These are phyloP conservation scores for Tholera decimalis DNA, from an alignment of 2,888 invertebrate species.

Conservation along the genomic window DNA sequence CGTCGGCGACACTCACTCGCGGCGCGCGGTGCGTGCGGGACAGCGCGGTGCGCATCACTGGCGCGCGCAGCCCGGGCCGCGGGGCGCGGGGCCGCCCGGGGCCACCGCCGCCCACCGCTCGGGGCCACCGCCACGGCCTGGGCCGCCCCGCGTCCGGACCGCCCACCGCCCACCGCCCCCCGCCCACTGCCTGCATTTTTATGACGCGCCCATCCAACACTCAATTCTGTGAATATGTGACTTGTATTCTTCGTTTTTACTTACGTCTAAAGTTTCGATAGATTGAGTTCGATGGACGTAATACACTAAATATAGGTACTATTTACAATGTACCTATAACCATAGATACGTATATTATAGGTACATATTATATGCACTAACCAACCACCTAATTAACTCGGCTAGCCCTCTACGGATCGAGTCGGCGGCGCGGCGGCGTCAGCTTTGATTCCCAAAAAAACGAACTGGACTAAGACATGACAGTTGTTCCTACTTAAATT, in stretches of 20 bases:
- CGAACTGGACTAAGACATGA: too few species aligned
- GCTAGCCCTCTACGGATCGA: too few species aligned
- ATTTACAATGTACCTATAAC: too few species aligned
- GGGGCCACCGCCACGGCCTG: constrained; percentile 16
- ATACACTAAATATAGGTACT: too few species aligned
- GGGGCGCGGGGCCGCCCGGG: constrained; percentile 26
- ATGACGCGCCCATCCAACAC: constrained; percentile 28
- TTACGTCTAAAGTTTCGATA: constrained; percentile 8
- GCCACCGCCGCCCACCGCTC: constrained; percentile 26
- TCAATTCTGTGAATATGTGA: constrained; percentile 47
- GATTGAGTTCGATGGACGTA: too few species aligned
- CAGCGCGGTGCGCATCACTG: constrained; percentile 80
- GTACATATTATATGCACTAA: too few species aligned
- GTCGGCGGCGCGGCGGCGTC: too few species aligned
- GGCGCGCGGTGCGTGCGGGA: constrained; percentile 46
- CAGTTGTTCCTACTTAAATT: too few species aligned
- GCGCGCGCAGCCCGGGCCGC: constrained; percentile 30
- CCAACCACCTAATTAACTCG: too few species aligned
- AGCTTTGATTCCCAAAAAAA: too few species aligned
- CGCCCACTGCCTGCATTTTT: constrained; percentile 40
- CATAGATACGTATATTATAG: too few species aligned
- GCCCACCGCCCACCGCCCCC: constrained; percentile 29
- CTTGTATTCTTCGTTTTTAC: constrained; percentile 33
- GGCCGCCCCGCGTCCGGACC: constrained; percentile 25
- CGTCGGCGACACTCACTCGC: constrained; percentile 47